Conservation (phyloP, 2,113 vertebrate genomes). For the Catharus bicknelli region DNA sequence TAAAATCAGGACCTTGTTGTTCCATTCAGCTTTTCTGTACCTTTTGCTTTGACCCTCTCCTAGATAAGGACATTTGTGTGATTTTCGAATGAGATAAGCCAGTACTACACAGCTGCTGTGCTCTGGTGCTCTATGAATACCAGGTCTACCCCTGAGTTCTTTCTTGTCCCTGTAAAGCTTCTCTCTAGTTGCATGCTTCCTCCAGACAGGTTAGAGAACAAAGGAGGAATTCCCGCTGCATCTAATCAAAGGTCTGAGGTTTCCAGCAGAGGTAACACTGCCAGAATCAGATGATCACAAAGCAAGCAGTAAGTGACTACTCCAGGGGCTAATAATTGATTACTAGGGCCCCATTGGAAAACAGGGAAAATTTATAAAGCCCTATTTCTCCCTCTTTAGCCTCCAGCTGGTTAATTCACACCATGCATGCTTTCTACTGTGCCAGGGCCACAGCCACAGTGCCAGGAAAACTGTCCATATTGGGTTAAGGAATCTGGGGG, state of each 20-base stretch:
- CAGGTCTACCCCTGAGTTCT: neutral
- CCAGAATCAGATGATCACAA: constrained; percentile 42
- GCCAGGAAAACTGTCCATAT: neutral
- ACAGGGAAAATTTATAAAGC: neutral
- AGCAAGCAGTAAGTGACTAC: neutral
- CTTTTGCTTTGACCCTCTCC: neutral
- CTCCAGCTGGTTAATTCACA: neutral
- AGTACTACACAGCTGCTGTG: neutral
- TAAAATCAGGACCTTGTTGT: neutral
- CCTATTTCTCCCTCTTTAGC: neutral
- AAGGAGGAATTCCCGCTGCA: constrained; percentile 34
- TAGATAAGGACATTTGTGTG: neutral
- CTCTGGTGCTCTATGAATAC: neutral
- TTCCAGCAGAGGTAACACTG: constrained; percentile 45
- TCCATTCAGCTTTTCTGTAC: neutral
- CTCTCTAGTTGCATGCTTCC: neutral
- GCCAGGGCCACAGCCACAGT: neutral
- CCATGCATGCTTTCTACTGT: neutral
- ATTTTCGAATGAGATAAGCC: neutral
- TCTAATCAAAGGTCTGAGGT: constrained; percentile 52
- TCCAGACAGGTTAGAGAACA: constrained; percentile 32
- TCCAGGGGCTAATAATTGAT: constrained; percentile 22
- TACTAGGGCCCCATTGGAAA: neutral
- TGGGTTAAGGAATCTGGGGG: neutral
- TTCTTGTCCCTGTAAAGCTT: neutral